Base-by-base conservation (phyloP, 2,797 vertebrate species). In the Lepus townsendii region DNA sequence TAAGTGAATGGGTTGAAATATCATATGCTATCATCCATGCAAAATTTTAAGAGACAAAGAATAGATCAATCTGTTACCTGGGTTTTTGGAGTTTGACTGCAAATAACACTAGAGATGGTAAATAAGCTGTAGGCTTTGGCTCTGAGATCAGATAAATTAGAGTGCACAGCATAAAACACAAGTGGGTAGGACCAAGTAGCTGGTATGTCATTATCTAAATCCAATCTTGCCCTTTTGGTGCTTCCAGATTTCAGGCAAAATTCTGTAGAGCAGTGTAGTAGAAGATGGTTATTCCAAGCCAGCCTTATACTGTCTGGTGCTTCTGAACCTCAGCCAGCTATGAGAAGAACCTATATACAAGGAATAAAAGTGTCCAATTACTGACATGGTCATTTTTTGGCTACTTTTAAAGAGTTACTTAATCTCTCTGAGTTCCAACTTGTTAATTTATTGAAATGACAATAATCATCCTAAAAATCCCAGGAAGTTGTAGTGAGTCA, bases 1-100 rank as follows among this genome's bases (percentile, higher is more conserved):
- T 30, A 89, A 90, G 77, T 65, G 76, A 87, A 66, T 73, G 50
- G 69, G 19, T 19, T 8, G 42, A 96, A 85, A 76, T 90, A 90
- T 30, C 88, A 32, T n/a, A 57, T 79, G 26, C 68, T 90, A 66
- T 66, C 9, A n/a, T 79, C 82, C 82, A 69, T 54, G 71, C 47
- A 30, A 95, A 84, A 92, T 84, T 90, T 73, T 8, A 90, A 95
- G 65, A 78, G 20, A 63, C 20, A 54, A 24, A 72, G 62, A 87
- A 11, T 4, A 72, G 0, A 75, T 66, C 26, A 65, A 1, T 22
- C 42, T 3, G 32, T 54, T 85, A 27, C 30, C 66, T 63, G 19
- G 24, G 30, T 4, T 65, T 35, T 92, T 30, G 54, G 35, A 42
- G 9, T 27, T 26, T 72, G 26, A 32, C 26, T 42, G 1, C 26